A percentile compares a stretch with the other conserved stretches of the same genome.
Conservation (phyloP, 2,888 invertebrate genomes). For the Ectropis crepuscularia region DNA sequence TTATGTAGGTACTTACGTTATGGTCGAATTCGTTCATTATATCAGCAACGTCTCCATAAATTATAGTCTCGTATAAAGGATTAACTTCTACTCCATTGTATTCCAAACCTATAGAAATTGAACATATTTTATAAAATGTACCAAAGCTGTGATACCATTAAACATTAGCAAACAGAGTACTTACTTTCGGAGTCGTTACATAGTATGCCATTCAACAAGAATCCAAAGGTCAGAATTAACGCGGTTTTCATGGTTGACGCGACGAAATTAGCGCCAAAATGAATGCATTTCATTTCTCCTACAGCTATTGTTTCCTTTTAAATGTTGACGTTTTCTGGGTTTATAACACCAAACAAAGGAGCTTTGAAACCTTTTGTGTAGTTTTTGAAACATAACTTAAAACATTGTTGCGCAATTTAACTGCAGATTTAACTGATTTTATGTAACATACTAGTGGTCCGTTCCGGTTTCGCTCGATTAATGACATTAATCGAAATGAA, state of each 20-base stretch:
- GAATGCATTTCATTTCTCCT: constrained; percentile 30
- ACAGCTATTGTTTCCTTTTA: constrained; percentile 32
- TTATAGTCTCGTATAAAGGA: constrained; percentile 72
- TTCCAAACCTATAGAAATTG: constrained; percentile 31
- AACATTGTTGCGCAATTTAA: constrained; percentile 19
- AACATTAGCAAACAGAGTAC: constrained; percentile 38
- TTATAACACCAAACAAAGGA: constrained; percentile 38
- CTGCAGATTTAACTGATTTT: not conserved
- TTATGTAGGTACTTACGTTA: constrained; percentile 7
- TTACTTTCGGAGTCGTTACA: constrained; percentile 67
- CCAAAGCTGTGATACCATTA: not conserved
- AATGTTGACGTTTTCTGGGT: constrained; percentile 34
- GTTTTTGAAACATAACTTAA: constrained; percentile 28
- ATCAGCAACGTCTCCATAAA: constrained; percentile 74
- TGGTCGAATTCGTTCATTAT: constrained; percentile 22
- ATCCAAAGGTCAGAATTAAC: constrained; percentile 30
- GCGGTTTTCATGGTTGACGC: constrained; percentile 34
- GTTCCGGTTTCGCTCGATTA: no score
- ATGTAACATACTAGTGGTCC: no score
- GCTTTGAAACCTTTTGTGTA: constrained; percentile 32
- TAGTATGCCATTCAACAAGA: constrained; percentile 46
- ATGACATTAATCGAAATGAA: no score
- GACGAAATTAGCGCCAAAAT: constrained; percentile 32
- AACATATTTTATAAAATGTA: not conserved
- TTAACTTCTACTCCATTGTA: constrained; percentile 61